Conservation (phyloP, 2,797 vertebrate genomes). For the Chromis chromis region DNA sequence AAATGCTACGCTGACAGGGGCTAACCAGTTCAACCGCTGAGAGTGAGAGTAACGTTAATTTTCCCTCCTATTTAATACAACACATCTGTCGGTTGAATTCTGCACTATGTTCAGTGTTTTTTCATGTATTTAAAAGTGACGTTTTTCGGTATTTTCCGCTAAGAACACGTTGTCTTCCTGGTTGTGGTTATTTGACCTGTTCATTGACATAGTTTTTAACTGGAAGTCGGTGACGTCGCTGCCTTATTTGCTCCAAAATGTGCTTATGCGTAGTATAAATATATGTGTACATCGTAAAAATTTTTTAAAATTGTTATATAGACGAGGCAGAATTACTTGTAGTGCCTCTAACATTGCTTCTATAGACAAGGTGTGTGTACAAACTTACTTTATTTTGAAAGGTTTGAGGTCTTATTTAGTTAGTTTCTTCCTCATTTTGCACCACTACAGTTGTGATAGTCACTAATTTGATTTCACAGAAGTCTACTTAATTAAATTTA, state of each 20-base stretch:
- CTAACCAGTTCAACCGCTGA: not conserved
- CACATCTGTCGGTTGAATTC: not conserved
- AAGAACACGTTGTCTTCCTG: slow-evolving; percentile 26
- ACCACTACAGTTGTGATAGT: no score
- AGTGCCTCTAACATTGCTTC: no score
- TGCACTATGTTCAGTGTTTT: fast-evolving
- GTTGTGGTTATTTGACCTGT: slow-evolving; percentile 3
- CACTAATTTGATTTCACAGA: no score
- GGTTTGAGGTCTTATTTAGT: no score
- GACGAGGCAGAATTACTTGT: not conserved
- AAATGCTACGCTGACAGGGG: not conserved
- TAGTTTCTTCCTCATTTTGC: no score
- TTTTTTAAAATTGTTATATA: not conserved
- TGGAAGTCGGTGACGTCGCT: not conserved
- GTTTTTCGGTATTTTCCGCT: not conserved
- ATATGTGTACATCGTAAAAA: not conserved
- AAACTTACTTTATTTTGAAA: no score
- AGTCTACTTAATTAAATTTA: no score
- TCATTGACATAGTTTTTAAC: not conserved
- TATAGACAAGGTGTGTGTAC: no score
- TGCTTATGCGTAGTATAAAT: not conserved
- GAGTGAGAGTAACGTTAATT: not conserved
- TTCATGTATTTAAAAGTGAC: not conserved
- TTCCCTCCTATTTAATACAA: no score
- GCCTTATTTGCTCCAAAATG: no score